phyloP scores from a whole-genome alignment of 92 coral and sea anemone genomes.

The Porites lobata region DNA sequence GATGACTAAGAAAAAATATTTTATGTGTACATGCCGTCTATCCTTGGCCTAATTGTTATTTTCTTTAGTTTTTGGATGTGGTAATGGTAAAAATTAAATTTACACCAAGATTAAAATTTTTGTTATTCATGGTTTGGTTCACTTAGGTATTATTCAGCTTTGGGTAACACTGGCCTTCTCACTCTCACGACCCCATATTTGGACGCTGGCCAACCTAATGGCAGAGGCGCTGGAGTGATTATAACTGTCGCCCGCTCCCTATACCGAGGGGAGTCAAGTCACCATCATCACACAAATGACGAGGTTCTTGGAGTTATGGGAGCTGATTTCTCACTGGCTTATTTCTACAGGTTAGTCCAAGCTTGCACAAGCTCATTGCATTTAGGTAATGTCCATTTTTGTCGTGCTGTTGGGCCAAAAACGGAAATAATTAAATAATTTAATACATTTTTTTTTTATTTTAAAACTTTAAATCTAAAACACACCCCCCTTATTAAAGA shows the following conservation, averaged over 20 bases:
- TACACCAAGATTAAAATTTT: neutral
- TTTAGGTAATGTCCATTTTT: no score
- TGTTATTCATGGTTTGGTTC: neutral
- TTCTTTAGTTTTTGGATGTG: no score
- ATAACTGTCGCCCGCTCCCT: conserved; percentile 61
- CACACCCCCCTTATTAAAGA: no score
- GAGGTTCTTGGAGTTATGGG: conserved; percentile 74
- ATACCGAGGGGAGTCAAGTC: conserved; percentile 25
- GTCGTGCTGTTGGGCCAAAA: no score
- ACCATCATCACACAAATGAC: conserved; percentile 17
- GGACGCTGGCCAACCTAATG: conserved; percentile 53
- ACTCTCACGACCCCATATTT: conserved; percentile 73
- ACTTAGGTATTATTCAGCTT: conserved; percentile 64
- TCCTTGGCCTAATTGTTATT: no score
- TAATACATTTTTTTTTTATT: no score
- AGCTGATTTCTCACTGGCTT: conserved; percentile 68
- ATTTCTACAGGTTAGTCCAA: conserved; percentile 63
- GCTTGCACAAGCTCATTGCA: no score
- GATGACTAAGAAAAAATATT: no score
- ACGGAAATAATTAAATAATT: no score
- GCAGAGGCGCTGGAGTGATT: conserved; percentile 68
- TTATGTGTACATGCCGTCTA: no score
- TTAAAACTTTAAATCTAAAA: no score
- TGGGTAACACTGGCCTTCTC: conserved; percentile 48
- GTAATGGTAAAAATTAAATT: no score